A percentile compares a stretch with the other conserved stretches of the same genome.
These are phyloP conservation scores for Dryobates pubescens DNA, from an alignment of 2,797 vertebrate species.

Conservation along the genomic window DNA sequence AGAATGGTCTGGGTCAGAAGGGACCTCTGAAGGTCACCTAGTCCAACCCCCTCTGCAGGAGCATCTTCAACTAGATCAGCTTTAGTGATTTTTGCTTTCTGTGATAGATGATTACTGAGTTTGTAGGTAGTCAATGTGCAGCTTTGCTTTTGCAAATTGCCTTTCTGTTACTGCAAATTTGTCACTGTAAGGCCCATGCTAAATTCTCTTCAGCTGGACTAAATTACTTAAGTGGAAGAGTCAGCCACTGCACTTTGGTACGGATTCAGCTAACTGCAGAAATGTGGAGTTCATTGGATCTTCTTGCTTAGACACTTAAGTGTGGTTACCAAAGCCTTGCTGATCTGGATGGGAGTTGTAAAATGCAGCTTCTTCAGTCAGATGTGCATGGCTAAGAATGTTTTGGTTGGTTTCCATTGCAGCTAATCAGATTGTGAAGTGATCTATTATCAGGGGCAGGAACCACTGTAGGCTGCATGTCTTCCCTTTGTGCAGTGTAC, in stretches of 20 bases:
- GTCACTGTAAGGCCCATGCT: neutral
- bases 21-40: no score
- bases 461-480: rapidly evolving
- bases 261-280: neutral
- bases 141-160: neutral
- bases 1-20: no score
- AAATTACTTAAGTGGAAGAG: neutral
- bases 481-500: neutral
- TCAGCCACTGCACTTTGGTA: neutral
- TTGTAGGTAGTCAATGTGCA: neutral
- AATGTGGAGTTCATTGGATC: neutral
- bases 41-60: no score
- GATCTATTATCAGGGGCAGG: neutral
- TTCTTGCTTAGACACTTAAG: neutral
- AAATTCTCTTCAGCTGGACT: neutral
- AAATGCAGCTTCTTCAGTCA: neutral
- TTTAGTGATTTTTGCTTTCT: neutral
- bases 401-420: neutral
- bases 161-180: neutral
- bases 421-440: neutral
- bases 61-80: no score
- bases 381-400: neutral
- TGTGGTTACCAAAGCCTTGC: neutral
- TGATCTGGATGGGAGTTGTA: neutral
- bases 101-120: neutral